Base-by-base conservation (phyloP, 1,140 invertebrate genomes). In the Choristoneura fumiferana region DNA sequence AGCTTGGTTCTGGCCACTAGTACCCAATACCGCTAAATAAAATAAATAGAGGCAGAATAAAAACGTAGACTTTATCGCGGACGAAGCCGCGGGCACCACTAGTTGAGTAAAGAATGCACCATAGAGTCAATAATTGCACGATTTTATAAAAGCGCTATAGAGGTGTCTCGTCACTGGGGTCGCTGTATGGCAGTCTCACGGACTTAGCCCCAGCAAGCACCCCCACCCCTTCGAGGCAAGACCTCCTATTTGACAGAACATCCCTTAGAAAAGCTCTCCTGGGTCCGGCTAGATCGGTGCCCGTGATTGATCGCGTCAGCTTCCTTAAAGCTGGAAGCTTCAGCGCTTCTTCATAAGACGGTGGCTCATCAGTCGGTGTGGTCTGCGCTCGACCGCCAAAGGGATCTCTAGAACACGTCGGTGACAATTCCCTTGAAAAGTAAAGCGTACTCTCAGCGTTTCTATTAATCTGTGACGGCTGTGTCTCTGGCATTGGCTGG, bases 381-480 rank as follows among this genome's bases (percentile, higher is more conserved):
- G 87, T 88, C 60, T 87, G 87, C 0, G 90, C 80, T 55, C 91
- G 88, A 13, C 92, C 92, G 8, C 90, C 89, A 63, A 93, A 93
- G 0, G 92, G 92, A 87, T 93, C 92, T 15, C 85, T 81, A 0
- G 92, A 92, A 63, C 90, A 92, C 0, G 91, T 89, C 33, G 92
- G 91, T 49, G 91, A 91, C 18, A 94, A 84, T n/a, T 92, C 92
- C 69, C 91, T 92, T 0, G 92, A 90, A 62, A 91, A 93, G 64
- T 92, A 93, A 43, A 93, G 69, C 0, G 88, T 89, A 52, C 82
- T 69, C 58, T 85, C 80, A 29, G 75, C 73, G 59, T 78, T 81
- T 54, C 71, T 68, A 65, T 64, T 76, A 33, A 59, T 60, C 67
- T 71, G 73, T 58, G 75, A 53, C 58, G 43, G 17, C 22, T 49